These are phyloP conservation scores for Carollia perspicillata DNA, from an alignment of 2,113 vertebrate genomes.

Conservation along the genomic window DNA sequence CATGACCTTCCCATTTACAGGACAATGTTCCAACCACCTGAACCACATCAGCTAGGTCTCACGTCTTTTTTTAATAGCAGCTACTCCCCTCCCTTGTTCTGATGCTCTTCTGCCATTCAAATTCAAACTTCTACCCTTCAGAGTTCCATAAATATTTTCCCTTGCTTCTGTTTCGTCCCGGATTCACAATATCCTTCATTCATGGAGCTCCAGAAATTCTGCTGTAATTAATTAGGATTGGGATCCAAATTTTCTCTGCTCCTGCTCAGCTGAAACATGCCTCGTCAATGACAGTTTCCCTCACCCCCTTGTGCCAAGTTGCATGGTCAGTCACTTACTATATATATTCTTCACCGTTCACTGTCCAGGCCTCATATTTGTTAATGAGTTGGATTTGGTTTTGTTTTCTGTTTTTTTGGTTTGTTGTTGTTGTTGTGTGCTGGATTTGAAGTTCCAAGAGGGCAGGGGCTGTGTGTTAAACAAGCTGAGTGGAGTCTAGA, in stretches of 20 bases:
- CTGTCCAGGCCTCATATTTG: not conserved
- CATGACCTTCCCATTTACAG: no score
- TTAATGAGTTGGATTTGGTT: not conserved
- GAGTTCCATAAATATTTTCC: not conserved
- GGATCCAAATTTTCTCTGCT: not conserved
- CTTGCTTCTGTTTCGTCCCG: not conserved
- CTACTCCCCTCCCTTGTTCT: not conserved
- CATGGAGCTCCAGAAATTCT: not conserved
- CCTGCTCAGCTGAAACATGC: not conserved
- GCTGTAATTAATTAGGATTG: not conserved
- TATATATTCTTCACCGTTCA: not conserved
- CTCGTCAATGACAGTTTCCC: not conserved
- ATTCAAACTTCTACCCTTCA: not conserved
- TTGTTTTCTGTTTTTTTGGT: not conserved
- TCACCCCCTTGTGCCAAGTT: not conserved
- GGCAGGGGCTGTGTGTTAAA: conserved; percentile 39
- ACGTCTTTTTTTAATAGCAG: not conserved
- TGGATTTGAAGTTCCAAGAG: conserved; percentile 62
- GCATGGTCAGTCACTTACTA: not conserved
- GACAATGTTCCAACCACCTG: no score
- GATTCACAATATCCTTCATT: not conserved
- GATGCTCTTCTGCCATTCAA: not conserved
- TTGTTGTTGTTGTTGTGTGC: not conserved
- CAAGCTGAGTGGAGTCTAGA: not conserved
- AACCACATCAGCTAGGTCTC: no score